Percentiles rank a stretch among this genome's conserved stretches.
These are phyloP conservation scores for Tethea ocularis DNA, from an alignment of 2,888 invertebrate genomes.

Conservation along the genomic window DNA sequence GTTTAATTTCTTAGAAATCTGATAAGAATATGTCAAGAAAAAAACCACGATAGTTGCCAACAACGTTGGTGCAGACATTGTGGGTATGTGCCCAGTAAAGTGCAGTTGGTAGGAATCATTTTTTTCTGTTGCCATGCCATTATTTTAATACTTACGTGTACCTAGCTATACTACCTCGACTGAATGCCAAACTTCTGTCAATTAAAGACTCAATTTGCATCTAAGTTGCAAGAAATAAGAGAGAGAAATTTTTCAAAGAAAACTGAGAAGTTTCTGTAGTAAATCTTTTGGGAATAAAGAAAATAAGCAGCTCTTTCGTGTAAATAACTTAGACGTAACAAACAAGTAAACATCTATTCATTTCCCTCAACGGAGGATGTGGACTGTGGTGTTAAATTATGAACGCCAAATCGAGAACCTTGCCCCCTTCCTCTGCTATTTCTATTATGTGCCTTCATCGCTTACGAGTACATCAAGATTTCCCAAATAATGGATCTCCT, in stretches of 20 bases:
- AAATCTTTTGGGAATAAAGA: neutral
- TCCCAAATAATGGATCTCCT: neutral
- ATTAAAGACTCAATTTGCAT: too few relatives aligned
- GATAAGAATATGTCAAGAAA: neutral
- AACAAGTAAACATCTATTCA: constrained; percentile 25
- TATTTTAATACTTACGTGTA: neutral
- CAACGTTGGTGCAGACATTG: neutral
- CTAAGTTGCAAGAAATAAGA: too few relatives aligned
- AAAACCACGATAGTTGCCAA: neutral
- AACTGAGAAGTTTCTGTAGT: neutral
- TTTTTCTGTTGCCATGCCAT: neutral
- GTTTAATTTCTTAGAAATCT: neutral
- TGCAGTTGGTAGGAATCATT: neutral
- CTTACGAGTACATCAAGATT: neutral
- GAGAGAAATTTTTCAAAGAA: neutral
- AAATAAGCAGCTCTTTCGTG: neutral
- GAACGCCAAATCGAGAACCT: constrained; percentile 18
- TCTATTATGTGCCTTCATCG: constrained; percentile 5
- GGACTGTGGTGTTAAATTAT: constrained; percentile 30
- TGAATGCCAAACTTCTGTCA: neutral
- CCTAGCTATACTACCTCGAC: neutral
- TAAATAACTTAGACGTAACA: constrained; percentile 10
- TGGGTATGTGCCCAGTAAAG: neutral
- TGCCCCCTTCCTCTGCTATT: constrained; percentile 33
- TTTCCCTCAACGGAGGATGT: constrained; percentile 35